Evolutionary conservation across 37 sponge, comb jelly and placozoan species (phyloP).

Genomic region (Tethya wilhelma): DNA sequence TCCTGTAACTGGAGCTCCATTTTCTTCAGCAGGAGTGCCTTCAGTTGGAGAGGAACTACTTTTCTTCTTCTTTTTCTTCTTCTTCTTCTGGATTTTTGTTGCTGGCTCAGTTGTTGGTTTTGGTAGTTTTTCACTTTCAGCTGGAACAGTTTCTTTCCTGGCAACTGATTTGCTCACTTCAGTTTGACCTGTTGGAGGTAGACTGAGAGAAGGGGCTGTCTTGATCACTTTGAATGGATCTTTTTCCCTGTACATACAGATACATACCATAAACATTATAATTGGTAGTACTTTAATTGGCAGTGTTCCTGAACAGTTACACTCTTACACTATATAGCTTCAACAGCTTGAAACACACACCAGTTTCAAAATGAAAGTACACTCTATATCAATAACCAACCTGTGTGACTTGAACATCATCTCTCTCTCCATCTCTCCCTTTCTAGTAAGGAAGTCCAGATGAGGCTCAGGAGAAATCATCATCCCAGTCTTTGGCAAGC

Average conservation of each 20-base stretch:
- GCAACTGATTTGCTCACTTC: neutral
- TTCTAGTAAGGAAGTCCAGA: slow-evolving; percentile 22
- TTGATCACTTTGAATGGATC: neutral
- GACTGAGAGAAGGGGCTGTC: neutral
- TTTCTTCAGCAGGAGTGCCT: neutral
- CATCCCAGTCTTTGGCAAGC: neutral
- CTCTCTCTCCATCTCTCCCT: slow-evolving; percentile 36
- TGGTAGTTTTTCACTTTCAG: neutral
- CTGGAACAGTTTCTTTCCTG: neutral
- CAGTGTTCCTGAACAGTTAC: no score
- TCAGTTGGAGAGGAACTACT: neutral
- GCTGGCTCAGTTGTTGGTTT: slow-evolving; percentile 7
- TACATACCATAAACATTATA: no score
- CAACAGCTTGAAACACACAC: no score
- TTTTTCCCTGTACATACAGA: neutral
- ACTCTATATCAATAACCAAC: no score
- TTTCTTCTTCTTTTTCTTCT: neutral
- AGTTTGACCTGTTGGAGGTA: neutral
- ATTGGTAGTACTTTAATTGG: no score
- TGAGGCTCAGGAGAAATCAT: slow-evolving; percentile 34
- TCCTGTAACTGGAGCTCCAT: no score
- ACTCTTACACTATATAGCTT: no score
- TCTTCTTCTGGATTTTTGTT: neutral
- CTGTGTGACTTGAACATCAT: slow-evolving; percentile 24
- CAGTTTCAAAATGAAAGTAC: no score